Conservation (phyloP, 2,113 vertebrate species). For the Falco punctatus region DNA sequence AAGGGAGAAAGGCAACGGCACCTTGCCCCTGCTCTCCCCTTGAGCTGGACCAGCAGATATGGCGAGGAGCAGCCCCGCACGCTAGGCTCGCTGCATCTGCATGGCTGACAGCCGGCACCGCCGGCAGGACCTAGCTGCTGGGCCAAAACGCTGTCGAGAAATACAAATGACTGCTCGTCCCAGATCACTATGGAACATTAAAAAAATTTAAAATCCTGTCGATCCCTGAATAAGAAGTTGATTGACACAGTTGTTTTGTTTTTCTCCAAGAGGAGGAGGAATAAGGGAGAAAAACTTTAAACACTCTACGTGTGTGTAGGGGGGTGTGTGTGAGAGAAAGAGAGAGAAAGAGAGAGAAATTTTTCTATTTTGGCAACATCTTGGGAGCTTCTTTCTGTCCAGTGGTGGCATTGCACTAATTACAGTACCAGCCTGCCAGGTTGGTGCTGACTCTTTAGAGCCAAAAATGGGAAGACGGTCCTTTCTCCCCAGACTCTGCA, state of each 20-base stretch:
- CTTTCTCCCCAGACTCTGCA: slow-evolving; percentile 28
- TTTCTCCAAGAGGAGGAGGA: slow-evolving; percentile 69
- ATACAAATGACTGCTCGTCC: slow-evolving; percentile 63
- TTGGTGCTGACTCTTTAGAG: slow-evolving; percentile 56
- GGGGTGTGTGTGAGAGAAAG: background rate
- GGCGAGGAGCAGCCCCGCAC: slow-evolving; percentile 10
- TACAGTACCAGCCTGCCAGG: slow-evolving; percentile 67
- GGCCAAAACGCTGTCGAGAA: slow-evolving; percentile 46
- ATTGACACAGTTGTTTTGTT: slow-evolving; percentile 71
- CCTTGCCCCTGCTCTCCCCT: slow-evolving; percentile 22
- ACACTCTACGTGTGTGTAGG: background rate
- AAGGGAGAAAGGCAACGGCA: background rate
- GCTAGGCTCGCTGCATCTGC: background rate
- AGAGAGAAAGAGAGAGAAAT: background rate
- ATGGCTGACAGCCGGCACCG: background rate
- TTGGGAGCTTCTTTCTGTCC: slow-evolving; percentile 61
- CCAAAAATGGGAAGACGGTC: slow-evolving; percentile 56
- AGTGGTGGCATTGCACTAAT: slow-evolving; percentile 72
- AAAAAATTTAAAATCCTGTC: slow-evolving; percentile 80
- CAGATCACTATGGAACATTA: slow-evolving; percentile 61
- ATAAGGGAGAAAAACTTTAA: slow-evolving; percentile 59
- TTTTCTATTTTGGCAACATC: slow-evolving; percentile 78
- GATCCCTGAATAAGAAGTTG: slow-evolving; percentile 83
- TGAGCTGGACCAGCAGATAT: background rate
- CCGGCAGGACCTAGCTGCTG: background rate